Evolutionary conservation across 2,888 invertebrate species (phyloP).

Genomic region (Tinea trinotella): DNA sequence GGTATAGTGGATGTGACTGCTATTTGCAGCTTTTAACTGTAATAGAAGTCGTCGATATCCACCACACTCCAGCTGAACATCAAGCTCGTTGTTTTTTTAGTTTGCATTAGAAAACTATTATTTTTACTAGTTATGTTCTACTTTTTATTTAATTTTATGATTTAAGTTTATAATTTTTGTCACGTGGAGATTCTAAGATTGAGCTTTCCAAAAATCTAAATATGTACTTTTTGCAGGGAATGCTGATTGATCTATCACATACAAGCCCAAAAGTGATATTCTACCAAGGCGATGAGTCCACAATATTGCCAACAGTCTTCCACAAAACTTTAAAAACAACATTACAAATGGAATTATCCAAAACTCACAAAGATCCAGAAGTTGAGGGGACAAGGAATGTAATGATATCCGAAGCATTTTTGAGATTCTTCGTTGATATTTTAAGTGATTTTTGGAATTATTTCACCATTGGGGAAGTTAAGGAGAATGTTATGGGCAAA

Average conservation of each 20-base stretch:
- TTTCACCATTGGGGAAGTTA: slow-evolving; percentile 40
- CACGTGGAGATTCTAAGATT: background rate
- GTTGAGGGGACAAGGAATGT: slow-evolving; percentile 71
- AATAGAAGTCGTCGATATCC: no score
- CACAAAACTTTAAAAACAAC: slow-evolving; percentile 77
- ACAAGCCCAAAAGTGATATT: slow-evolving; percentile 70
- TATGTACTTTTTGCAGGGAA: slow-evolving; percentile 73
- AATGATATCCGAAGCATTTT: slow-evolving; percentile 84
- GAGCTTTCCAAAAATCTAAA: background rate
- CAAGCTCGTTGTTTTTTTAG: no score
- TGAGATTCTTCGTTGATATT: slow-evolving; percentile 81
- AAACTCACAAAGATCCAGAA: slow-evolving; percentile 52
- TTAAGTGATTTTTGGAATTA: slow-evolving; percentile 80
- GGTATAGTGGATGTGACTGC: no score
- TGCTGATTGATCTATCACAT: slow-evolving; percentile 79
- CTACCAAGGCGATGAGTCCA: slow-evolving; percentile 82
- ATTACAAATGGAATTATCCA: slow-evolving; percentile 51
- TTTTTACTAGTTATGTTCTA: no score
- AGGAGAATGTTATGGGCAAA: slow-evolving; percentile 43
- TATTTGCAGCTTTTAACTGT: no score
- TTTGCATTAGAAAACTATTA: no score
- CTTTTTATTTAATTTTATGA: slow-evolving; percentile 12
- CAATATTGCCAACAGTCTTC: slow-evolving; percentile 79
- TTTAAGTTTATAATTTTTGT: background rate
- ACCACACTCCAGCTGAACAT: no score